Percentiles rank a stretch among this genome's conserved stretches.
phyloP scores from a whole-genome alignment of 2,113 vertebrate genomes.

The Nymphicus hollandicus region DNA sequence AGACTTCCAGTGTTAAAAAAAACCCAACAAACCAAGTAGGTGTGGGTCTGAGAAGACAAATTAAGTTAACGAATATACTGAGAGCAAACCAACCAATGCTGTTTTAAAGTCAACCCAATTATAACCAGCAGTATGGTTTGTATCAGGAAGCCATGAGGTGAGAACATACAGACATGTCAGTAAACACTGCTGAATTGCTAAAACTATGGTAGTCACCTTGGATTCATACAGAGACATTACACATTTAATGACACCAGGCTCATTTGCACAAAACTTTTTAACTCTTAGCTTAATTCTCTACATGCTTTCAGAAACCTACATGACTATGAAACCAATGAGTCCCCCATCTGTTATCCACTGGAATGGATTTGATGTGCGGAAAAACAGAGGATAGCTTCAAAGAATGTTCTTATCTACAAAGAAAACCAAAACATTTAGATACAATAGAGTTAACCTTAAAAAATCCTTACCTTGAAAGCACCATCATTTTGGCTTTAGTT shows the following conservation, averaged over 20 bases:
- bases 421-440: neutral
- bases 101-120: neutral
- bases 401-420: neutral
- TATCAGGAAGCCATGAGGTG: neutral
- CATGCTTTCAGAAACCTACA: neutral
- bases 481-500: constrained; percentile 94
- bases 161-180: neutral
- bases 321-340: neutral
- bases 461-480: constrained; percentile 84
- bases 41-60: neutral
- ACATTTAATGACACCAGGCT: neutral
- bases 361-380: neutral
- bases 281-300: neutral
- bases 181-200: neutral
- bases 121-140: neutral
- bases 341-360: neutral
- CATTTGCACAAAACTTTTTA: neutral
- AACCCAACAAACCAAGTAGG: neutral
- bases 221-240: neutral
- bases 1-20: neutral
- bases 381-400: neutral
- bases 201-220: neutral
- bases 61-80: neutral
- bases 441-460: neutral
- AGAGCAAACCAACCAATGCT: neutral